Evolutionary conservation across 1,140 invertebrate genomes (phyloP).

Genomic region (Muscidifurax raptorellus): DNA sequence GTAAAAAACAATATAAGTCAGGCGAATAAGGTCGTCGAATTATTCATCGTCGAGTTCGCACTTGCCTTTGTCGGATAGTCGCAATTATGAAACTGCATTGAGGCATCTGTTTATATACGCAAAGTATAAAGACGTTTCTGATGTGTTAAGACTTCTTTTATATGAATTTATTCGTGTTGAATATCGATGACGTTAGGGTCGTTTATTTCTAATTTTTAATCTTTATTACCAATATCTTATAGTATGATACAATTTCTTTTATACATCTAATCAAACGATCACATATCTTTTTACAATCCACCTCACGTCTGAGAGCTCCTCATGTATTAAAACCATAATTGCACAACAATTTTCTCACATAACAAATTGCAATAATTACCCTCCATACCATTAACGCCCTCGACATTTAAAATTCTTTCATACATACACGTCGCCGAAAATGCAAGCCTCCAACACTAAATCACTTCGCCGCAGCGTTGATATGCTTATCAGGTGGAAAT

Average conservation of each 20-base stretch:
- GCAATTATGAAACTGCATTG: not conserved
- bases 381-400: not conserved
- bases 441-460: not conserved
- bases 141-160: not conserved
- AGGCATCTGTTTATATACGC: not conserved
- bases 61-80: not conserved
- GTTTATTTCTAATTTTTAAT: not conserved
- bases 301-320: too few species aligned
- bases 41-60: slow-evolving; percentile 19
- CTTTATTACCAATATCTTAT: too few species aligned
- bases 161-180: not conserved
- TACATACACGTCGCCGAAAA: not conserved
- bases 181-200: not conserved
- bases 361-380: slow-evolving; percentile 37
- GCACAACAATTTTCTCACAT: not conserved
- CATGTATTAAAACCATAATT: slow-evolving; percentile 5
- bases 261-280: not conserved
- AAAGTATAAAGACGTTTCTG: slow-evolving; percentile 6
- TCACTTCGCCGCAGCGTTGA: not conserved
- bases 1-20: slow-evolving; percentile 36
- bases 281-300: not conserved
- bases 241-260: too few species aligned
- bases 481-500: slow-evolving; percentile 43
- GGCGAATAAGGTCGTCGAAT: not conserved
- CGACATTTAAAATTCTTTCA: not conserved